Conservation (phyloP, 2,888 invertebrate genomes). For the Sphecodes monilicornis region DNA sequence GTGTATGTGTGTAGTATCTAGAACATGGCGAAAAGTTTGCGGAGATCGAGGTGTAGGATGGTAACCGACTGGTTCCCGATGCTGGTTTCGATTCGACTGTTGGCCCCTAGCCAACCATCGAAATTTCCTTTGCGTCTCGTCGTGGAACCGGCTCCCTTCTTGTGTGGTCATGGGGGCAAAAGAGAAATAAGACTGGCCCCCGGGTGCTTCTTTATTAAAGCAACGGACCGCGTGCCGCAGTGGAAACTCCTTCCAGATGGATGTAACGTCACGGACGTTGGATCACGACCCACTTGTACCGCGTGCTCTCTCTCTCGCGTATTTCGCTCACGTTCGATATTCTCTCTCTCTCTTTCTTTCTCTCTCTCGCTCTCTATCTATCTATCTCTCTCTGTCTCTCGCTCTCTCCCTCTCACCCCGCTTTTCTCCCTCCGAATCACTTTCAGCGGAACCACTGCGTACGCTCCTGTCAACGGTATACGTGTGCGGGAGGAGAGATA, state of each 20-base stretch:
- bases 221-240: conserved; percentile 23
- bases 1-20: not conserved
- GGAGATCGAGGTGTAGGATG: conserved; percentile 41
- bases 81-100: conserved; percentile 67
- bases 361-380: too few relatives aligned
- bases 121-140: conserved; percentile 50
- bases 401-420: conserved; percentile 5
- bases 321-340: conserved; percentile 62
- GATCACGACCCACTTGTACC: conserved; percentile 54
- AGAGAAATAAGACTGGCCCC: conserved; percentile 25
- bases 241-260: conserved; percentile 56
- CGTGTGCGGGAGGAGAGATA: not conserved
- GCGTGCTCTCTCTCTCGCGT: conserved; percentile 27
- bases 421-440: conserved; percentile 29
- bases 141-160: conserved; percentile 30
- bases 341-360: too few relatives aligned
- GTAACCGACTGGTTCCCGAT: conserved; percentile 54
- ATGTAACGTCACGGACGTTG: conserved; percentile 46
- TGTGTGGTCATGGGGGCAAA: conserved; percentile 30
- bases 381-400: too few relatives aligned
- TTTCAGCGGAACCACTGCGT: conserved; percentile 43
- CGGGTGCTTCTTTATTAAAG: conserved; percentile 50
- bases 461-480: not conserved
- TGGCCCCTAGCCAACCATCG: conserved; percentile 69
- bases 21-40: conserved; percentile 40